These are phyloP conservation scores for Pseudolaguvia tuberculata DNA, from an alignment of 2,113 vertebrate genomes.

Conservation along the genomic window DNA sequence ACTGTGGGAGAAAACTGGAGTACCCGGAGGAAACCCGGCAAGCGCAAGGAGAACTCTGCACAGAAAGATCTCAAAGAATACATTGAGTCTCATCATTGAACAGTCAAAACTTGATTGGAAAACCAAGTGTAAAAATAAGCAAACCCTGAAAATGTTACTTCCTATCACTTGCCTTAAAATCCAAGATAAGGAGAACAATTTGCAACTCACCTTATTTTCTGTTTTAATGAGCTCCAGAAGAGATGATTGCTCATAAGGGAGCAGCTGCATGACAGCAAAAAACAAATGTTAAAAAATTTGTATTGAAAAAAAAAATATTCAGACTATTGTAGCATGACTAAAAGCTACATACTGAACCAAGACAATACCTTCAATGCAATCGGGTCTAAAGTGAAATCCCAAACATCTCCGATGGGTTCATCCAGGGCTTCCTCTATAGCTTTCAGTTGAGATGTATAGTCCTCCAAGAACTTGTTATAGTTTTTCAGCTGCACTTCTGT, in stretches of 20 bases:
- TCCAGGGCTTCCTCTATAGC: conserved; percentile 93
- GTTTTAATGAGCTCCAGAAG: conserved; percentile 95
- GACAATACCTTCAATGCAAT: conserved; percentile 82
- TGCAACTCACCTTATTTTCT: conserved; percentile 86
- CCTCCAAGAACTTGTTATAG: conserved; percentile 91
- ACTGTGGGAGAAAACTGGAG: no score
- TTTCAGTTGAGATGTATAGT: conserved; percentile 87
- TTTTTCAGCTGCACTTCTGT: conserved; percentile 96
- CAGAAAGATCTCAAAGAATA: no score
- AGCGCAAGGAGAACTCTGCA: no score
- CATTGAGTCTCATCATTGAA: no score
- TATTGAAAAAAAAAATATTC: not conserved
- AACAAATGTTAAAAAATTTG: no score
- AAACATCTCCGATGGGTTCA: conserved; percentile 92
- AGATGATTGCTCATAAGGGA: conserved; percentile 92
- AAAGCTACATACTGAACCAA: not conserved
- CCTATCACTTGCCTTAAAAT: no score
- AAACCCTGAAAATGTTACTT: no score
- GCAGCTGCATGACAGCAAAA: conserved; percentile 69
- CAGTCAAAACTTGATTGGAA: no score
- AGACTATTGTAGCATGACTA: not conserved
- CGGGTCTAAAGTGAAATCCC: conserved; percentile 97
- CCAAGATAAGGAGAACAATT: no score
- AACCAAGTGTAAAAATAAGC: no score
- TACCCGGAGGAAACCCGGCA: no score